Evolutionary conservation across 1,140 invertebrate genomes (phyloP).

Genomic region (Notospermus geniculatus): DNA sequence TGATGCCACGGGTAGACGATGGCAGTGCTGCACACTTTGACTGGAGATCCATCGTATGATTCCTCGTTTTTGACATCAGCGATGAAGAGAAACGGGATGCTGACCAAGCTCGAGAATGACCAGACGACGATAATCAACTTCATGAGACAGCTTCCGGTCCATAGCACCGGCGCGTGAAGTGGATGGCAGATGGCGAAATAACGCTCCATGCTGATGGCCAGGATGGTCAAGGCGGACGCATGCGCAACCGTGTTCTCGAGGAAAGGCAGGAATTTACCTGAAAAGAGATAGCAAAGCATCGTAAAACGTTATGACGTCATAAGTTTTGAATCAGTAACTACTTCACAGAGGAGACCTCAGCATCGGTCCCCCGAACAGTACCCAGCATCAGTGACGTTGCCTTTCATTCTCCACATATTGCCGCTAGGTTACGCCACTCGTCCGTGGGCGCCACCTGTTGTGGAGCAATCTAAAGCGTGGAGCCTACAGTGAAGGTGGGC

Average conservation of each 20-base stretch:
- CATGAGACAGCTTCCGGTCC: slow-evolving; percentile 80
- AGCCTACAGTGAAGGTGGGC: no score
- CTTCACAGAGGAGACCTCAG: no score
- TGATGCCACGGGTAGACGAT: slow-evolving; percentile 68
- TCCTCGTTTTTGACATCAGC: slow-evolving; percentile 10
- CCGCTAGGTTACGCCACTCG: no score
- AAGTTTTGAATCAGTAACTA: no score
- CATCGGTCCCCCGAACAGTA: no score
- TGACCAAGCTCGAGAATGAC: slow-evolving; percentile 78
- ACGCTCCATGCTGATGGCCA: slow-evolving; percentile 80
- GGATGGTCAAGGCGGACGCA: slow-evolving; percentile 85
- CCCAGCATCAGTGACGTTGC: no score
- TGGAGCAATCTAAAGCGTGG: no score
- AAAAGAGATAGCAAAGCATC: not conserved
- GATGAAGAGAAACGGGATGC: slow-evolving; percentile 59
- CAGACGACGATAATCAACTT: slow-evolving; percentile 81
- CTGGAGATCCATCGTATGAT: slow-evolving; percentile 11
- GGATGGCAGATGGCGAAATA: slow-evolving; percentile 94
- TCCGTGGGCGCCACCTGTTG: no score
- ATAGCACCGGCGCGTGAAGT: slow-evolving; percentile 83
- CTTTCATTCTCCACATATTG: no score
- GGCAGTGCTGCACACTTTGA: slow-evolving; percentile 18
- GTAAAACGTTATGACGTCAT: no score
- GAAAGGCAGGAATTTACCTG: slow-evolving; percentile 74
- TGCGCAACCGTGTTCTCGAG: slow-evolving; percentile 88